Percentiles rank a stretch among this genome's conserved stretches.
Conservation (phyloP, 2,888 invertebrate genomes). For the Tenodera sinensis region DNA sequence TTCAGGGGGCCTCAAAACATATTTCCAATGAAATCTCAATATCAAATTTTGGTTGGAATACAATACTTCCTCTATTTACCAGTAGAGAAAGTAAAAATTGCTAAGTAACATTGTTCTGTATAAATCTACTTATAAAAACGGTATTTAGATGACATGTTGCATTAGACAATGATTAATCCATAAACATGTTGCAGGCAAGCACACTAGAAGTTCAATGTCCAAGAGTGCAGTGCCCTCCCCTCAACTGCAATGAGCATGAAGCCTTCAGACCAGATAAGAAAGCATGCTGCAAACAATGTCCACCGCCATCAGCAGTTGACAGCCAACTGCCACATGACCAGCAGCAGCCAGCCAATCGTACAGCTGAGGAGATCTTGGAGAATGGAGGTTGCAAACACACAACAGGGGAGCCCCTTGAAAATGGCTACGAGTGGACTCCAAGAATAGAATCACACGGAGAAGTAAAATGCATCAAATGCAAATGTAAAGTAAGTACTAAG, state of each 20-base stretch:
- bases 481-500: conserved; percentile 71
- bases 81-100: too few relatives aligned
- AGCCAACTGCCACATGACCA: not conserved
- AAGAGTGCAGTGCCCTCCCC: conserved; percentile 67
- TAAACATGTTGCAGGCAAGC: conserved; percentile 47
- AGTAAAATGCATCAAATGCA: conserved; percentile 84
- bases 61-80: too few relatives aligned
- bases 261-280: conserved; percentile 71
- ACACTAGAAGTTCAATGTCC: conserved; percentile 74
- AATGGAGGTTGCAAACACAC: conserved; percentile 77
- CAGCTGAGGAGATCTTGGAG: conserved; percentile 66
- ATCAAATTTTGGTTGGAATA: too few relatives aligned
- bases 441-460: conserved; percentile 82
- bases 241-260: conserved; percentile 68
- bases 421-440: conserved; percentile 85
- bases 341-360: conserved; percentile 38
- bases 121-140: not conserved
- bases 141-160: not conserved
- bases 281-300: conserved; percentile 78
- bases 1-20: too few relatives aligned
- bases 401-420: conserved; percentile 57
- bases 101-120: not conserved
- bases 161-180: not conserved
- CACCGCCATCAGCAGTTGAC: conserved; percentile 40
- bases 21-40: too few relatives aligned